Conservation (phyloP, 2,888 invertebrate genomes). For the Xestobium rufovillosum region DNA sequence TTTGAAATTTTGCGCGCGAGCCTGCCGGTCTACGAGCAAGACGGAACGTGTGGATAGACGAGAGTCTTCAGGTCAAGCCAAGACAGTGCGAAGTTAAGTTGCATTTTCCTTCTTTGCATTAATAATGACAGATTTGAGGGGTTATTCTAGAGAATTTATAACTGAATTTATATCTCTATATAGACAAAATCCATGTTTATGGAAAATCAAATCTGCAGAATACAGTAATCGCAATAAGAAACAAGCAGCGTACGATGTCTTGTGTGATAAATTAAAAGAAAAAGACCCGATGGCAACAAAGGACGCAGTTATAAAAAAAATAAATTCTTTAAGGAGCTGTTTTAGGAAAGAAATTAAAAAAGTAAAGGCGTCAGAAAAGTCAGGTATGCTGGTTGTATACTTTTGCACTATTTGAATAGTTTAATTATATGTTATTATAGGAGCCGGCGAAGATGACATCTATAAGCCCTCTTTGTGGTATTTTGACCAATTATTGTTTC, state of each 20-base stretch:
- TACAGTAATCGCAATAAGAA: conserved; percentile 3
- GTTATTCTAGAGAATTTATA: neutral
- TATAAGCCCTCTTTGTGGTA: conserved; percentile 6
- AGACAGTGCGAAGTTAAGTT: no score
- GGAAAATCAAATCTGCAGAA: neutral
- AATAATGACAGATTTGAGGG: conserved; percentile 1
- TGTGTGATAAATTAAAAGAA: no score
- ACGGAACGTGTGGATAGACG: no score
- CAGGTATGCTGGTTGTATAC: no score
- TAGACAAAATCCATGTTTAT: conserved; percentile 4
- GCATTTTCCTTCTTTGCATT: no score
- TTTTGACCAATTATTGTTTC: conserved; percentile 3
- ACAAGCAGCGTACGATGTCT: conserved; percentile 6
- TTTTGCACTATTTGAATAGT: no score
- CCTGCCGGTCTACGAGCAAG: no score
- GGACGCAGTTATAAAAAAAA: neutral
- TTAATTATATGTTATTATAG: no score
- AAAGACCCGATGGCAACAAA: conserved; percentile 1
- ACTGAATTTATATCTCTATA: conserved; percentile 1
- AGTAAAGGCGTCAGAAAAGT: neutral
- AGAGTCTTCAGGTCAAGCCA: no score
- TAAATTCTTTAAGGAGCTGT: conserved; percentile 1
- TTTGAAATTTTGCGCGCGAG: no score
- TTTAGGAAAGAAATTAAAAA: conserved; percentile 2
- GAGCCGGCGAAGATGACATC: conserved; percentile 3